Conservation (phyloP, 2,888 invertebrate genomes). For the Petrolisthes manimaculis region DNA sequence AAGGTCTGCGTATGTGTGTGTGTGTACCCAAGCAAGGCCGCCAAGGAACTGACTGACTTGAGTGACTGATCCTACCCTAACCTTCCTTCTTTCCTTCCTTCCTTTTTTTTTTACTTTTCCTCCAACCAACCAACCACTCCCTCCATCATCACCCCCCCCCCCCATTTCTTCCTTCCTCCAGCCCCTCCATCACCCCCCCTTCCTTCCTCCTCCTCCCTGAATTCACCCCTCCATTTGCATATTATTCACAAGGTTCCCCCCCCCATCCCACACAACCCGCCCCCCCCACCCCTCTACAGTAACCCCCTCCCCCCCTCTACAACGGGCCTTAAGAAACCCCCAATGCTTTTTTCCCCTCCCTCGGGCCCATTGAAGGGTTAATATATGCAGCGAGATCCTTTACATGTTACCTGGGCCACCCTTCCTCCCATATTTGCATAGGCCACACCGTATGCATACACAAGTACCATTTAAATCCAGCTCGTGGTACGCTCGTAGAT, state of each 20-base stretch:
- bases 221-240: constrained; percentile 9
- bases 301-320: constrained; percentile 20
- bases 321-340: constrained; percentile 41
- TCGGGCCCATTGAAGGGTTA: constrained; percentile 38
- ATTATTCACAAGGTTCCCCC: constrained; percentile 1
- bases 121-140: too few species aligned
- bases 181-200: not conserved
- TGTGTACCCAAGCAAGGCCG: not conserved
- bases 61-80: not conserved
- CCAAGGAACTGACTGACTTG: not conserved
- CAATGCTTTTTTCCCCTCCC: constrained; percentile 26
- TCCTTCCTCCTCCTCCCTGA: not conserved
- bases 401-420: constrained; percentile 56
- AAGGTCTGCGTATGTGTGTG: not conserved
- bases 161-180: too few species aligned
- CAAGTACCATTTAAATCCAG: constrained; percentile 53
- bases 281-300: constrained; percentile 14
- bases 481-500: not conserved
- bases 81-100: not conserved
- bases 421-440: constrained; percentile 47
- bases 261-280: not conserved
- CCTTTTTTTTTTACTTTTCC: not conserved
- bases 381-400: constrained; percentile 58
- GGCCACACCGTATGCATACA: constrained; percentile 53
- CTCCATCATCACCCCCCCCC: too few species aligned